Conservation (phyloP, 2,888 invertebrate genomes). For the Rhamnusium bicolor region DNA sequence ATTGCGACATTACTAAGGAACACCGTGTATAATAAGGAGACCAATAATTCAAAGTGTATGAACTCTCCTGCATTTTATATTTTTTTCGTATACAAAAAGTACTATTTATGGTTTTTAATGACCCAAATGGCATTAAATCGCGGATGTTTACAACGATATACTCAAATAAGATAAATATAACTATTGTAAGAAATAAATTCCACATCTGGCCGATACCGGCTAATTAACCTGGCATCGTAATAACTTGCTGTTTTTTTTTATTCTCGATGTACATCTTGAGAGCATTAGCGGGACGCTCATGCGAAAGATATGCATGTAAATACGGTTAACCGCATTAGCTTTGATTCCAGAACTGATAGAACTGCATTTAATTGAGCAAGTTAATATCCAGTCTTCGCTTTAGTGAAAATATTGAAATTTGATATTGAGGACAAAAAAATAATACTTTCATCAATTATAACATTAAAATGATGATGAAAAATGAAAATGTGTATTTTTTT, state of each 20-base stretch:
- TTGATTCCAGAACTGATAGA: slow-evolving; percentile 17
- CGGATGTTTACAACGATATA: slow-evolving; percentile 10
- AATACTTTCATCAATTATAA: too few species aligned
- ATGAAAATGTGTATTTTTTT: too few species aligned
- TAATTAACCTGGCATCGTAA: slow-evolving; percentile 25
- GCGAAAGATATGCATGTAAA: slow-evolving; percentile 27
- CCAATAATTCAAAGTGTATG: too few species aligned
- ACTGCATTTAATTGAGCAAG: slow-evolving; percentile 19
- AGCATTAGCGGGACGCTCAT: slow-evolving; percentile 26
- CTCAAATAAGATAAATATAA: neutral
- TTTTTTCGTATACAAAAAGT: neutral
- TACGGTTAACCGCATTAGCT: slow-evolving; percentile 18
- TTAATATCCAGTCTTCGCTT: neutral
- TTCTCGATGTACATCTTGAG: slow-evolving; percentile 17
- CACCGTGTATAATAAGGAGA: too few species aligned
- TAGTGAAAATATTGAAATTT: too few species aligned
- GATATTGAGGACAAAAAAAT: too few species aligned
- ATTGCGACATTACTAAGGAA: too few species aligned
- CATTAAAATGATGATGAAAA: too few species aligned
- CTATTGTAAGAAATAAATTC: slow-evolving; percentile 16
- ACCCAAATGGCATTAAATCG: neutral
- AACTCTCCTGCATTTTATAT: too few species aligned
- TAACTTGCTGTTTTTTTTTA: slow-evolving; percentile 9
- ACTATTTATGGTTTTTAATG: neutral
- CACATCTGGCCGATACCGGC: slow-evolving; percentile 29